Base-by-base conservation (phyloP, 2,888 invertebrate genomes). In the Drosophila borborema region DNA sequence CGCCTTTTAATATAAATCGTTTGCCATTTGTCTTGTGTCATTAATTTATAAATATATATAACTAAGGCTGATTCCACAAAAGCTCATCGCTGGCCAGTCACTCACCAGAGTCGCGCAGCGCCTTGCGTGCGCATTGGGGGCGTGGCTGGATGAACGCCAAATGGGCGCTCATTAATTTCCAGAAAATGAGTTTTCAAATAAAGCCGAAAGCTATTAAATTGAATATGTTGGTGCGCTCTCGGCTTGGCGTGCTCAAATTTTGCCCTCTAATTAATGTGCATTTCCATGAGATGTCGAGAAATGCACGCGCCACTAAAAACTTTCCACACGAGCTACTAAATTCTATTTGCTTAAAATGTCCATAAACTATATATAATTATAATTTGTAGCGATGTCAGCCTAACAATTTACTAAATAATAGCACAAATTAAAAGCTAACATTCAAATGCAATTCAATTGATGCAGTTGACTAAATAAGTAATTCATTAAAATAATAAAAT, bases 121-220 rank as follows among this genome's bases (percentile, higher is more conserved):
- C 51, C 64, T 81, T 82, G 86, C 86, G 86, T 83, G 86, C 81
- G 66, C 69, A 40, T 78, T 82, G 89, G 75, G 83, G 88, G 88
- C 88, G 88, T 82, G 86, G 67, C 70, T 53, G 78, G 74, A 72
- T 79, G 73, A 60, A 65, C 74, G 82, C 83, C 89, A 88, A 88
- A 89, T 88, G 89, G 81, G 76, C 78, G 80, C 80, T 80, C 88
- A 88, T 88, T 88, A 88, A 89, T 88, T 87, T 83, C 62, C 74
- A 76, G 80, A 83, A 84, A 89, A 87, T 82, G 72, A 85, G 77
- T 76, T 82, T 85, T 82, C 81, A 79, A 74, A 86, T 71, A 73
- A 78, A 71, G 55, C 72, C 74, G 67, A 79, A 85, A 75, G 75
- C 74, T 72, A 82, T 87, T 70, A 84, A 84, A 84, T 84, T 84